Evolutionary conservation across 2,888 invertebrate genomes (phyloP), one percentile per base, ranked within the genome.

Genomic region (Calameuta idolon): DNA sequence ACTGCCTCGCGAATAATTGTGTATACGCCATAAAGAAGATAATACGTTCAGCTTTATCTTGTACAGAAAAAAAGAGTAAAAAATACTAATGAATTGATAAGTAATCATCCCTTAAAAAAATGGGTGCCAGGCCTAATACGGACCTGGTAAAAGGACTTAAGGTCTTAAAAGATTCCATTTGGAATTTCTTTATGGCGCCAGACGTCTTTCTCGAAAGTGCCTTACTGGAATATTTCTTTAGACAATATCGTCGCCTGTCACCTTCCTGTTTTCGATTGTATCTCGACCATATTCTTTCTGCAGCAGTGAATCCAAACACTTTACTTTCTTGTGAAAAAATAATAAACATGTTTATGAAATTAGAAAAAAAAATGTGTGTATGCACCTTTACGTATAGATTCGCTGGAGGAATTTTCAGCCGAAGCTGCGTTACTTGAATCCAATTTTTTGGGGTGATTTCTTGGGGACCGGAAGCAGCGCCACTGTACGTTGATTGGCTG

Each of bases 401-500:
- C 85, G 75, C 81, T 83, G 30, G 88, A 87, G n/a, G 87, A 88
- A 31, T 82, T 83, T 80, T 89, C 88, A 5, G 85, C 87, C 0
- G 86, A 88, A 1, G 85, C 86, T 68, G 71, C 78, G 69, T 85
- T 87, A 86, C 85, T 90, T 89, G 88, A 89, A 82, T 86, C 87
- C 87, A 86, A 88, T 81, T 85, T 87, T 88, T 76, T 85, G 37
- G 55, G 82, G 12, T 76, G 83, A 30, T 77, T 81, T 68, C 35
- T 85, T 74, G 75, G 82, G 15, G 77, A 84, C 80, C 71, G 75
- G 37, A 35, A 80, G 34, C 69, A 78, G 31, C 35, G 82, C 69
- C 75, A 84, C 40, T 74, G 82, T 75, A 73, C 84, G 87, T 40
- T 85, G 84, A 33, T 86, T 85, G 79, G 85, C 83, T 79, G 90